A percentile compares a stretch with the other conserved stretches of the same genome.
Evolutionary conservation across 2,113 vertebrate genomes (phyloP).

Genomic region (Elachura formosa): DNA sequence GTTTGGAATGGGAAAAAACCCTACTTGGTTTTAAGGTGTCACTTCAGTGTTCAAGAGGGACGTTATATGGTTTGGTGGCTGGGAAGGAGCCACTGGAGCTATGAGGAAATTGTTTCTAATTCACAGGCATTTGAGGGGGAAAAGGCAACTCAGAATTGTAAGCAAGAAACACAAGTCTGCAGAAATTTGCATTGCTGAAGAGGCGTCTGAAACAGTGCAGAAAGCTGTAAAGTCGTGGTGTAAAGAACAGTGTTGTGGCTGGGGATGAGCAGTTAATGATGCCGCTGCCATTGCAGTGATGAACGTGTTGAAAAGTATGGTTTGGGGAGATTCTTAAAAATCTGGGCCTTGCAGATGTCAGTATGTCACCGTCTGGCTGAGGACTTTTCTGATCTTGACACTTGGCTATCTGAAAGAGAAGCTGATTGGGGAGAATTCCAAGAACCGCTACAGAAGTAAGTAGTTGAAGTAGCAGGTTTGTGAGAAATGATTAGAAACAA

Average conservation of each 20-base stretch:
- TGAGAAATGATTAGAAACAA: background rate
- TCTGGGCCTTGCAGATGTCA: background rate
- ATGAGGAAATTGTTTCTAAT: background rate
- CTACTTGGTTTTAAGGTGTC: background rate
- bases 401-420: background rate
- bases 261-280: background rate
- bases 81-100: background rate
- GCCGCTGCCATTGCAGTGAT: fast-evolving
- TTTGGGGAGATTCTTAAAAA: background rate
- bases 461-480: background rate
- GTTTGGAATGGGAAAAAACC: background rate
- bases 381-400: background rate
- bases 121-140: background rate
- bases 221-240: background rate
- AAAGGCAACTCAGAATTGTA: background rate
- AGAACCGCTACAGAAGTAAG: background rate
- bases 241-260: background rate
- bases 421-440: background rate
- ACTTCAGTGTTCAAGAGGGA: background rate
- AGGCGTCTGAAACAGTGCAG: background rate
- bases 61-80: background rate
- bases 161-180: background rate
- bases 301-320: background rate
- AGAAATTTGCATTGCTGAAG: background rate
- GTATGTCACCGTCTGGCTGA: background rate